Conservation (phyloP, 2,113 vertebrate species). For the Amphiprion percula region DNA sequence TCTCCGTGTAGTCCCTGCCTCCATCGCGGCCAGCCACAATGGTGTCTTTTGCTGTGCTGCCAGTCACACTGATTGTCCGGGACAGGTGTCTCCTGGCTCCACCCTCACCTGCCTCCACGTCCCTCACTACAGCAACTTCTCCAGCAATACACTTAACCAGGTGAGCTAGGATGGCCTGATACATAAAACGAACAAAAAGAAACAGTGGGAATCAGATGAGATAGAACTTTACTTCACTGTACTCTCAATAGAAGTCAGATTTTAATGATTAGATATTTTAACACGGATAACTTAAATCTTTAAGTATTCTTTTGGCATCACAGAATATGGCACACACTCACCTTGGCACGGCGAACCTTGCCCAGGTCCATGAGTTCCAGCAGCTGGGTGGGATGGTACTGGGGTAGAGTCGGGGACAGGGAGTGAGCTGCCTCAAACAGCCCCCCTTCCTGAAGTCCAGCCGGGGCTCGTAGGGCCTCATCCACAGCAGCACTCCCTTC, state of each 20-base stretch:
- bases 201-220: neutral
- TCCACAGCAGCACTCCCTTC: slow-evolving; percentile 89
- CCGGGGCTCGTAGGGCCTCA: slow-evolving; percentile 91
- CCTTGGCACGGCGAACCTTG: slow-evolving; percentile 94
- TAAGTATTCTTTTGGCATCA: neutral
- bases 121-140: slow-evolving; percentile 96
- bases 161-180: slow-evolving; percentile 93
- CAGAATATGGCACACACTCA: slow-evolving; percentile 31
- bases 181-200: neutral
- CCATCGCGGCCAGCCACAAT: slow-evolving; percentile 96
- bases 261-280: neutral
- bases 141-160: slow-evolving; percentile 98
- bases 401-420: slow-evolving; percentile 95
- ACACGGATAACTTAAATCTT: neutral
- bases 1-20: slow-evolving; percentile 96
- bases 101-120: slow-evolving; percentile 92
- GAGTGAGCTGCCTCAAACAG: slow-evolving; percentile 98
- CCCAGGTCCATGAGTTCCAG: slow-evolving; percentile 98
- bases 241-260: too few species aligned
- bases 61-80: slow-evolving; percentile 97
- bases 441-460: slow-evolving; percentile 95
- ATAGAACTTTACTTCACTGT: too few species aligned
- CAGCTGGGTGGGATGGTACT: slow-evolving; percentile 97
- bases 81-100: slow-evolving; percentile 94
- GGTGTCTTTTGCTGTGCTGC: slow-evolving; percentile 97